phyloP scores from a whole-genome alignment of 2,113 vertebrate species.

The Pongo pygmaeus region DNA sequence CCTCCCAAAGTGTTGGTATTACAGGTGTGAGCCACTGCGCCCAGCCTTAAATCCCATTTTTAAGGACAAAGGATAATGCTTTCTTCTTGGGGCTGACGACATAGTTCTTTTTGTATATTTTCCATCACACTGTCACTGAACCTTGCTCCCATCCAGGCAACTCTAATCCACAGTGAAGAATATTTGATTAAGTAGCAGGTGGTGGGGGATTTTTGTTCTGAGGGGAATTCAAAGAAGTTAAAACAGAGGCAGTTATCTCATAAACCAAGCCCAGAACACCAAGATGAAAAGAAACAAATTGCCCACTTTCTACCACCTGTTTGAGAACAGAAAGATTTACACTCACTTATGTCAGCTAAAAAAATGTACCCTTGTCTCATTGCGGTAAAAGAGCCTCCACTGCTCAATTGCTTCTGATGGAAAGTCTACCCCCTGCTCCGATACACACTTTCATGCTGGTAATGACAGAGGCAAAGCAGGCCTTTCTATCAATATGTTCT shows the following conservation, averaged over 20 bases:
- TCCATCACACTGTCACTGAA: not conserved
- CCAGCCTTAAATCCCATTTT: not conserved
- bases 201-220: conserved; percentile 52
- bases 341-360: not conserved
- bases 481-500: conserved; percentile 39
- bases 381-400: not conserved
- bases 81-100: not conserved
- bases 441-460: not conserved
- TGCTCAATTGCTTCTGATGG: not conserved
- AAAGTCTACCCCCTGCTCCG: not conserved
- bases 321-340: conserved; percentile 29
- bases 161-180: not conserved
- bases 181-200: not conserved
- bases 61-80: not conserved
- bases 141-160: not conserved
- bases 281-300: conserved; percentile 43
- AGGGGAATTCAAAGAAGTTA: conserved; percentile 59
- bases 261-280: not conserved
- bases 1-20: too few species aligned
- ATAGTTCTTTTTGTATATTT: conserved; percentile 4
- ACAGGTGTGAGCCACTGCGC: too few species aligned
- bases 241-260: conserved; percentile 32
- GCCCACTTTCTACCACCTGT: conserved; percentile 52
- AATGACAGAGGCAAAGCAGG: not conserved
- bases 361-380: accelerated